These are phyloP conservation scores for Meriones psammophilus DNA, from an alignment of 2,797 vertebrate genomes.

Conservation along the genomic window DNA sequence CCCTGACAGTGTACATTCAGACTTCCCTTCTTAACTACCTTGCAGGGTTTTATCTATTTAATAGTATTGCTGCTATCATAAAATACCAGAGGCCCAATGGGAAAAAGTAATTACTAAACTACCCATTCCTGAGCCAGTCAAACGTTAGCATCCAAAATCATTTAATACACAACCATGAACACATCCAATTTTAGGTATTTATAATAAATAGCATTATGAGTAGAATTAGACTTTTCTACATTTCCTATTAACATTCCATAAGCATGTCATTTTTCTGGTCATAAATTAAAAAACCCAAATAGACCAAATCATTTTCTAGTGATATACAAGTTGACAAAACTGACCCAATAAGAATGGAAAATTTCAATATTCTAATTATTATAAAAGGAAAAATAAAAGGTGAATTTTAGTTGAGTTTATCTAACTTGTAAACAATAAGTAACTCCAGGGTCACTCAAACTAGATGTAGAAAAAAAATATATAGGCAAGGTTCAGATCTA, in stretches of 20 bases:
- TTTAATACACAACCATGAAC: not conserved
- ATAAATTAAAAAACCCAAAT: slow-evolving; percentile 44
- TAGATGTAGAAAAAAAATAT: not conserved
- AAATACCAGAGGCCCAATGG: not conserved
- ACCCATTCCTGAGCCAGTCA: not conserved
- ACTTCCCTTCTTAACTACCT: not conserved
- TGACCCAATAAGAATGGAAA: not conserved
- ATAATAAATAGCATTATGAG: not conserved
- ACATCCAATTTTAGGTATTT: not conserved
- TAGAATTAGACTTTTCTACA: slow-evolving; percentile 22
- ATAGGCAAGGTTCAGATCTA: not conserved
- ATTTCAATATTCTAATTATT: slow-evolving; percentile 24
- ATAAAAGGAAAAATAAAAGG: not conserved
- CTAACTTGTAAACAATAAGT: slow-evolving; percentile 15
- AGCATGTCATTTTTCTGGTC: not conserved
- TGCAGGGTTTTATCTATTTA: not conserved
- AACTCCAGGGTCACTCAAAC: not conserved
- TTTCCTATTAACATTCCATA: slow-evolving; percentile 21
- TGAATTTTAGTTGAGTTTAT: slow-evolving; percentile 16
- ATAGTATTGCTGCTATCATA: not conserved
- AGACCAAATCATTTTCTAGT: slow-evolving; percentile 53
- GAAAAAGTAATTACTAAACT: slow-evolving; percentile 32
- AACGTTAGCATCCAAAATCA: not conserved
- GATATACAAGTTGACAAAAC: slow-evolving; percentile 14
- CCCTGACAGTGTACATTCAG: not conserved